Conservation (phyloP, 2,888 invertebrate genomes). For the Margaritifera margaritifera region DNA sequence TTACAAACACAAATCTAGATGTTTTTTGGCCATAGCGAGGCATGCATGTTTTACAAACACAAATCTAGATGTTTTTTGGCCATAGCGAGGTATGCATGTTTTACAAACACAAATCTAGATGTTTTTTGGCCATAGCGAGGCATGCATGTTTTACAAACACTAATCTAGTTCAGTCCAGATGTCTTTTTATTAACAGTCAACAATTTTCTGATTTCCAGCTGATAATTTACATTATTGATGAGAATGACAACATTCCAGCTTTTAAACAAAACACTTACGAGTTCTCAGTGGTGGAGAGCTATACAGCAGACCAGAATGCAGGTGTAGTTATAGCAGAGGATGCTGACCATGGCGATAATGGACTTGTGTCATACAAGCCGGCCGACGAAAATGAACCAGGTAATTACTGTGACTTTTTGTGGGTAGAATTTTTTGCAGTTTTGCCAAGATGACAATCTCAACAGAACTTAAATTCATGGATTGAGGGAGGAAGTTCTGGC, state of each 20-base stretch:
- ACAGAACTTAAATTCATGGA: no score
- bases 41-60: background rate
- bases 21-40: background rate
- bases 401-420: no score
- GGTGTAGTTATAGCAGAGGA: slow-evolving; percentile 47
- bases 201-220: slow-evolving; percentile 25
- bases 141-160: background rate
- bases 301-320: slow-evolving; percentile 25
- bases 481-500: no score
- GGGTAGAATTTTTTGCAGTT: no score
- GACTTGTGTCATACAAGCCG: slow-evolving; percentile 35
- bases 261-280: slow-evolving; percentile 40
- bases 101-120: background rate
- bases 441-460: no score
- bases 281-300: slow-evolving; percentile 46
- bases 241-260: slow-evolving; percentile 48
- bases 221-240: slow-evolving; percentile 41
- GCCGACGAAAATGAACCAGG: no score
- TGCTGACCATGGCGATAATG: slow-evolving; percentile 46
- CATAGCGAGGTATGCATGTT: background rate
- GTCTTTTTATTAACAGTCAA: background rate
- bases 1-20: background rate
- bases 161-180: background rate
- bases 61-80: slow-evolving; percentile 1
- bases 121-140: background rate